phyloP scores from a whole-genome alignment of 2,113 vertebrate species.

The Serinus canaria region DNA sequence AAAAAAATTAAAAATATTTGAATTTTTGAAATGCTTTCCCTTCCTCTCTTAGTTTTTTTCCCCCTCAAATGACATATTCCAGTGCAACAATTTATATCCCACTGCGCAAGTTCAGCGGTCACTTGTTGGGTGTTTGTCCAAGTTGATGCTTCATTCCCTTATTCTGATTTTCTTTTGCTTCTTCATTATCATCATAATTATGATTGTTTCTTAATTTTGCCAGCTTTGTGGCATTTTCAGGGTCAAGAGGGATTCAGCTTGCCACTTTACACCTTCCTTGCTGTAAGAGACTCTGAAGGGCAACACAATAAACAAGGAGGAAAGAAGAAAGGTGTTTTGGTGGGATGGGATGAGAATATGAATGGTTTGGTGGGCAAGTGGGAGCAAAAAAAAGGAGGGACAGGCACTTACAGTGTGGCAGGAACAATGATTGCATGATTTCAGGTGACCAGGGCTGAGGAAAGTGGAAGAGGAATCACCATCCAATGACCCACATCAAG shows the following conservation, averaged over 20 bases:
- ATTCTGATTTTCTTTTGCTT: neutral
- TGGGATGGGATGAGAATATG: neutral
- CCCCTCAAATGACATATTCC: neutral
- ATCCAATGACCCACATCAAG: neutral
- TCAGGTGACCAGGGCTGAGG: neutral
- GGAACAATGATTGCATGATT: neutral
- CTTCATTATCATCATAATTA: neutral
- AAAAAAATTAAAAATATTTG: neutral
- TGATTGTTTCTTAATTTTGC: neutral
- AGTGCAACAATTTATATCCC: neutral
- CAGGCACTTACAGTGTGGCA: neutral
- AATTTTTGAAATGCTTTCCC: neutral
- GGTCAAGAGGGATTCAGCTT: neutral
- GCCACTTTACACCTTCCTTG: neutral
- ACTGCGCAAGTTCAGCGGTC: neutral
- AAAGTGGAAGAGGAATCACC: neutral
- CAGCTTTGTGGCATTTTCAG: neutral
- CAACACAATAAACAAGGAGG: neutral
- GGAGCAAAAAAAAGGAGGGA: neutral
- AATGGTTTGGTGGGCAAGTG: neutral
- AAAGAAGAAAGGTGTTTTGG: neutral
- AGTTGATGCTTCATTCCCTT: neutral
- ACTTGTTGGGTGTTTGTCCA: fast-evolving
- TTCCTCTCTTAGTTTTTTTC: neutral
- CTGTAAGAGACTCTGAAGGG: neutral